phyloP scores from a whole-genome alignment of 2,113 vertebrate genomes.

The Illadopsis cleaveri region DNA sequence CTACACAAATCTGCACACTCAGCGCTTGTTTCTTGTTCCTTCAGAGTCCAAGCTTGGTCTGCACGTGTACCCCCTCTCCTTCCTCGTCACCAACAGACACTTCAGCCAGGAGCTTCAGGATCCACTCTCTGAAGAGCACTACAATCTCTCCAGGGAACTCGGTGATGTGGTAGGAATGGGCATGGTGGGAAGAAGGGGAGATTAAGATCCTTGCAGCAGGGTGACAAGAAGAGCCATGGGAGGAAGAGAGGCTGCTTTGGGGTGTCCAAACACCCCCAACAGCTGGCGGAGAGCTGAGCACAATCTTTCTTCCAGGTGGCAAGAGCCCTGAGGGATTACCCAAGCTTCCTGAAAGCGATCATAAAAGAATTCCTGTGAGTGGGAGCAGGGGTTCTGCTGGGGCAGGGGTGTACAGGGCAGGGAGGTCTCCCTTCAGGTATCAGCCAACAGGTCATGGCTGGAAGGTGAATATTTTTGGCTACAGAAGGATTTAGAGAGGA shows the following conservation, averaged over 20 bases:
- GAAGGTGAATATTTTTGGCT: rapidly evolving
- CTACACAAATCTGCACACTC: not conserved
- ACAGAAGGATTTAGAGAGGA: not conserved
- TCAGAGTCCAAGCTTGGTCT: conserved; percentile 5
- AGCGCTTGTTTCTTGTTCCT: not conserved
- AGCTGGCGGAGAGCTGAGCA: not conserved
- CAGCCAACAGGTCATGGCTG: not conserved
- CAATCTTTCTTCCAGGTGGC: conserved; percentile 15
- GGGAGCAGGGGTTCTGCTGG: not conserved
- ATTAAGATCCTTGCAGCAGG: rapidly evolving
- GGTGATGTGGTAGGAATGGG: not conserved
- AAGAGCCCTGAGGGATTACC: not conserved
- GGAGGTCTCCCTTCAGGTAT: not conserved
- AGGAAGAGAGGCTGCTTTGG: not conserved
- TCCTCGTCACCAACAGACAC: conserved; percentile 9
- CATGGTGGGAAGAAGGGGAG: not conserved
- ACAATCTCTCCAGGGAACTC: not conserved
- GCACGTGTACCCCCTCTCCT: conserved; percentile 2
- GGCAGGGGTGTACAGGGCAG: not conserved
- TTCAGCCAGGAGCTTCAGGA: conserved; percentile 1
- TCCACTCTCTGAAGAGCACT: not conserved
- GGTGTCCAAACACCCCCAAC: not conserved
- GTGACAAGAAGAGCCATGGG: no score
- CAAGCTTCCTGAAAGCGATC: conserved; percentile 1
- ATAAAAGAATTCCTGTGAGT: conserved; percentile 47